These are phyloP conservation scores for Thamnophis elegans DNA, from an alignment of 2,797 vertebrate species.

Conservation along the genomic window DNA sequence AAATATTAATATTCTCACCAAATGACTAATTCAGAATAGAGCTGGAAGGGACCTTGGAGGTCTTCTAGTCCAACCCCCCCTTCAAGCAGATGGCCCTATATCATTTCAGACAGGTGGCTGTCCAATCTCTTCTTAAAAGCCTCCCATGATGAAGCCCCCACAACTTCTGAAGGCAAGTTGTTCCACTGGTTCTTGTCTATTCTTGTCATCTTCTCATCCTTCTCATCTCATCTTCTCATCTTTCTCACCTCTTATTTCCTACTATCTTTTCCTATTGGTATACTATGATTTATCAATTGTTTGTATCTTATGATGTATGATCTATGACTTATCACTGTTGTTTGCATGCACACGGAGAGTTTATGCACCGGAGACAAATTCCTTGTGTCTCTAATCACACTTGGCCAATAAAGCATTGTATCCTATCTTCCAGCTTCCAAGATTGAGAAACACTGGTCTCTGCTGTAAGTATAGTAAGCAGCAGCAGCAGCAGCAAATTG, in stretches of 20 bases:
- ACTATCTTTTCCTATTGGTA: background rate
- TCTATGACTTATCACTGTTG: background rate
- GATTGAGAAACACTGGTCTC: background rate
- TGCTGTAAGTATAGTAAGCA: background rate
- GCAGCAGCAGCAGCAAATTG: background rate
- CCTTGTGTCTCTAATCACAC: background rate
- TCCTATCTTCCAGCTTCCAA: background rate
- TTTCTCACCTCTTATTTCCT: background rate
- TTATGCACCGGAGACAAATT: background rate
- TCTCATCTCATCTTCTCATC: background rate
- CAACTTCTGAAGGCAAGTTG: background rate
- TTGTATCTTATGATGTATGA: background rate
- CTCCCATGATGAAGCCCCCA: background rate
- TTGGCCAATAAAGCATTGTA: background rate
- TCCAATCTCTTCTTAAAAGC: background rate
- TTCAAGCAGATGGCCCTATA: background rate
- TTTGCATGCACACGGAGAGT: background rate
- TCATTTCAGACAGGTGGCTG: background rate
- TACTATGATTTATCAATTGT: background rate
- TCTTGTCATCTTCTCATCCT: background rate
- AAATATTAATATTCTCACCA: background rate
- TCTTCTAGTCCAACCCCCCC: background rate
- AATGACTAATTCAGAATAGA: background rate
- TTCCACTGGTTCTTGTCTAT: background rate
- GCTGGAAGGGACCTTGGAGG: background rate